Base-by-base conservation (phyloP, 2,888 invertebrate genomes). In the Apamea monoglypha region DNA sequence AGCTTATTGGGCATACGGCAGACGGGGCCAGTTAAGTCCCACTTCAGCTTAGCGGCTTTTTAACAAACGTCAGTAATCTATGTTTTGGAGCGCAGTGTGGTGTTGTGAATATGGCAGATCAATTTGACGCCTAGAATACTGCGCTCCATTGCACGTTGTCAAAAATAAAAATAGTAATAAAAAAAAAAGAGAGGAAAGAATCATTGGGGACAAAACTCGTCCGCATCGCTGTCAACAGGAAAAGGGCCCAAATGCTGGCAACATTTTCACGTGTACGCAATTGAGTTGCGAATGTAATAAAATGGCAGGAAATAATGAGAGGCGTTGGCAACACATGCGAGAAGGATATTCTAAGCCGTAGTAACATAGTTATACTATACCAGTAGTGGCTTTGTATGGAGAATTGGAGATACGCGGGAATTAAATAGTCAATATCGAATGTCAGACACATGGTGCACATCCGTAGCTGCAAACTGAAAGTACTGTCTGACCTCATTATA, bases 401-500 rank as follows among this genome's bases (percentile, higher is more conserved):
- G 29, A 53, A 16, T 36, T 21, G 3, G 25, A 68, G n/a, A 67
- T 68, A 44, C 32, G 40, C 44, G 2, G 44, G 56, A 47, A 72
- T 67, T 79, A 71, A 72, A 68, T 73, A 68, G 29, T 64, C 2
- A 78, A 81, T 88, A 81, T 87, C 78, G 25, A 74, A 81, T 88
- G 8, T 76, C 80, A 56, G 47, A 78, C 89, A 87, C 53, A 67
- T 81, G 81, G 40, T 4, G 21, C 68, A 78, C 61, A 81, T 80
- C 25, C 40, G 69, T 40, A 12, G 14, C 36, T 75, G 36, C 32
- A 12, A 61, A 70, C 67, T 78, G 40, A 68, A 77, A 76, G 14
- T 76, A 56, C 18, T 71, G 67, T 66, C 21, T 81, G 64, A 64
- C 4, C 8, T 63, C 21, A 29, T 25, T 64, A 59, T 21, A 16